Conservation (phyloP, 2,888 invertebrate genomes). For the Xylocampa areola region DNA sequence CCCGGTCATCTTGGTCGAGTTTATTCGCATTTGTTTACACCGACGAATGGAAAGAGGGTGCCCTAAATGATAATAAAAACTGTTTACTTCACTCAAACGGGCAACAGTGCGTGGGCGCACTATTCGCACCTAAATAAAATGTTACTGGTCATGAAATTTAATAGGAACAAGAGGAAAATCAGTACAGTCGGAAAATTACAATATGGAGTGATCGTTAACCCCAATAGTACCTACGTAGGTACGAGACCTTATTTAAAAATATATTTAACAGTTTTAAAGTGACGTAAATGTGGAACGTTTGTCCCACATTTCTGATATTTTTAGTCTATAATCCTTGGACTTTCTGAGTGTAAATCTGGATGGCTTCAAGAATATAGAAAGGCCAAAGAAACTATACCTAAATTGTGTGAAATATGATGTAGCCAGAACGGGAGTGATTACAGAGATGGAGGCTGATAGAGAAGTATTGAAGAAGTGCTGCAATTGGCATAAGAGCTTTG, state of each 20-base stretch:
- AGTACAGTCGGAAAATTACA: slow-evolving; percentile 6
- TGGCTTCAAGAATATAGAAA: too few species aligned
- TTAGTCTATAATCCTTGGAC: slow-evolving; percentile 22
- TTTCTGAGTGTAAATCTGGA: too few species aligned
- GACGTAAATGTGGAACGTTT: slow-evolving; percentile 19
- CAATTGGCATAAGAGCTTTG: too few species aligned
- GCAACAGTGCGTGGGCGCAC: not conserved
- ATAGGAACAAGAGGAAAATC: slow-evolving; percentile 10
- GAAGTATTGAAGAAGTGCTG: too few species aligned
- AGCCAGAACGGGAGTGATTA: too few species aligned
- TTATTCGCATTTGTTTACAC: too few species aligned
- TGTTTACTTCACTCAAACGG: not conserved
- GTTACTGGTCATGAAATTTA: slow-evolving; percentile 9
- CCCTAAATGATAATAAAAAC: too few species aligned
- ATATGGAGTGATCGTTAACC: slow-evolving; percentile 29
- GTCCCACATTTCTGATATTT: slow-evolving; percentile 28
- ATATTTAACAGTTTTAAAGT: slow-evolving; percentile 9
- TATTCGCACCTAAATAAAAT: slow-evolving; percentile 3
- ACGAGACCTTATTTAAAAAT: slow-evolving; percentile 2
- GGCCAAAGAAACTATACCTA: too few species aligned
- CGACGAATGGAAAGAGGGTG: too few species aligned
- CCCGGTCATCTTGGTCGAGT: too few species aligned
- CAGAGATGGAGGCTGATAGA: too few species aligned
- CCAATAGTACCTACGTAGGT: slow-evolving; percentile 4
- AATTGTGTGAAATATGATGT: too few species aligned